Conservation (phyloP, 2,113 vertebrate genomes). For the Nerophis lumbriciformis region DNA sequence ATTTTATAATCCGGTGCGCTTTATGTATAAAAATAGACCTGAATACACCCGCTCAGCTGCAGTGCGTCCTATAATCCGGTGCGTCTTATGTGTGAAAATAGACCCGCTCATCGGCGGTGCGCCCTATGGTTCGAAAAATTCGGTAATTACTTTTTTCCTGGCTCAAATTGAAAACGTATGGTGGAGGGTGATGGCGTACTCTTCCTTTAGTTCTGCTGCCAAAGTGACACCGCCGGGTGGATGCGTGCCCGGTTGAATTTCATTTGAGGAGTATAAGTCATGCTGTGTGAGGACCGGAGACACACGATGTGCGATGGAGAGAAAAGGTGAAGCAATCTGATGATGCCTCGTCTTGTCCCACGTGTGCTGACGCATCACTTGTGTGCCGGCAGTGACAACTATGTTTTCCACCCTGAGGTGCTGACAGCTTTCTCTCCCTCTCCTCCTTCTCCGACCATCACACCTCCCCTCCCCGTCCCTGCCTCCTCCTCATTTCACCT, state of each 20-base stretch:
- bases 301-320: conserved; percentile 21
- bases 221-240: conserved; percentile 30
- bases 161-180: conserved; percentile 1
- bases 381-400: conserved; percentile 53
- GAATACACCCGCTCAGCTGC: too few relatives aligned
- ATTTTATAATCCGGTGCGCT: too few relatives aligned
- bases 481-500: conserved; percentile 28
- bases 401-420: conserved; percentile 68
- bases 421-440: conserved; percentile 71
- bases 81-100: too few relatives aligned
- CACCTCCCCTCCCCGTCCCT: conserved; percentile 2
- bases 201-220: conserved; percentile 30
- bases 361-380: conserved; percentile 54
- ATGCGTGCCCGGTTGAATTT: conserved; percentile 32
- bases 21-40: too few relatives aligned
- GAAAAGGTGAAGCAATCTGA: conserved; percentile 36
- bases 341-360: conserved; percentile 18
- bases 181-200: conserved; percentile 22
- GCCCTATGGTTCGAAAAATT: too few relatives aligned
- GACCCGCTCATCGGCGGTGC: too few relatives aligned
- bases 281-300: conserved; percentile 26
- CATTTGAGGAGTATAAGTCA: conserved; percentile 26
- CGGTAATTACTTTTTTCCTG: conserved; percentile 9
- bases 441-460: conserved; percentile 19
- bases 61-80: too few relatives aligned